These are phyloP conservation scores for Eretmochelys imbricata DNA, from an alignment of 2,113 vertebrate genomes.

Conservation along the genomic window DNA sequence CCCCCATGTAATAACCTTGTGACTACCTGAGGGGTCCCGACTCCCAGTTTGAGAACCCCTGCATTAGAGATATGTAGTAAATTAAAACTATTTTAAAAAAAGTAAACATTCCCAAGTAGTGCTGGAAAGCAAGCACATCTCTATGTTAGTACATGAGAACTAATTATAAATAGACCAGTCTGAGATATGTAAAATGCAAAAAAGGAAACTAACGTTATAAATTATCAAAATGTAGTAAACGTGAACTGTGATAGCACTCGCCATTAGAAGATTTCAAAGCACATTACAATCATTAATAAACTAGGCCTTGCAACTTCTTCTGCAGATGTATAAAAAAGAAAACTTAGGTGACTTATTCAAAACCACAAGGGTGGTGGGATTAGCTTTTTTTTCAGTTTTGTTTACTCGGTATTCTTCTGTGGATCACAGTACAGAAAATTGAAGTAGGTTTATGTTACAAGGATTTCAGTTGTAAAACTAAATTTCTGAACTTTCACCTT, in stretches of 20 bases:
- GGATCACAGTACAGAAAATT: background rate
- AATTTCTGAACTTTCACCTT: background rate
- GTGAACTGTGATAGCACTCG: background rate
- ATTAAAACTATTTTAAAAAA: too few relatives aligned
- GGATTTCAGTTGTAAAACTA: background rate
- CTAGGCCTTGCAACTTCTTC: rapidly evolving
- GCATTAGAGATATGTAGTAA: too few relatives aligned
- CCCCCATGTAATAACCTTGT: too few relatives aligned
- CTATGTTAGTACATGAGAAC: too few relatives aligned
- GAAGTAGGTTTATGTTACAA: background rate
- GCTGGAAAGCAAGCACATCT: too few relatives aligned
- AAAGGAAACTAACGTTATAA: too few relatives aligned
- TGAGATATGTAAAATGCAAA: too few relatives aligned
- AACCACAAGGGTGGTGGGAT: background rate
- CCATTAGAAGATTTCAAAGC: background rate
- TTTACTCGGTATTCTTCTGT: background rate
- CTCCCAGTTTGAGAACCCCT: too few relatives aligned
- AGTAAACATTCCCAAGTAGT: too few relatives aligned
- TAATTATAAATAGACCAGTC: too few relatives aligned
- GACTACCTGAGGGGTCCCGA: too few relatives aligned
- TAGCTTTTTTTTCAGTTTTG: background rate
- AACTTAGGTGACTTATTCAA: background rate
- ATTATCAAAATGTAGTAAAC: too few relatives aligned
- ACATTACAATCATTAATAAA: background rate
- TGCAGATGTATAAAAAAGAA: background rate